phyloP scores from a whole-genome alignment of 2,113 vertebrate species.

The Oreamnos americanus region DNA sequence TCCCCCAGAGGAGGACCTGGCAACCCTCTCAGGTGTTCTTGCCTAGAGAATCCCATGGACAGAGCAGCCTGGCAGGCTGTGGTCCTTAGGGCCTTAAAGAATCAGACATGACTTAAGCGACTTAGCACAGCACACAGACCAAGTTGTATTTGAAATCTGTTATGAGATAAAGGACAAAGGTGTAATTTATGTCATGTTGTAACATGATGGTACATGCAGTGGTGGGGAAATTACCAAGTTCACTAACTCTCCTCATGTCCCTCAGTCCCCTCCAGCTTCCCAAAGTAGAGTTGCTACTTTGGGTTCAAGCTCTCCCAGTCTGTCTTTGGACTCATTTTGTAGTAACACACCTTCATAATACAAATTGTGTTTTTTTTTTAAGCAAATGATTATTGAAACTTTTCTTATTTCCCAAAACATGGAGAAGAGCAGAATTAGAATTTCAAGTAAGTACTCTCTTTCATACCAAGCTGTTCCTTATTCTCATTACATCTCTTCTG shows the following conservation, averaged over 20 bases:
- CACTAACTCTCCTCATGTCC: too few relatives aligned
- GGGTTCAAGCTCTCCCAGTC: neutral
- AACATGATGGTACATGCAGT: neutral
- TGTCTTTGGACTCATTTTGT: neutral
- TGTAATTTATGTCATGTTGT: neutral
- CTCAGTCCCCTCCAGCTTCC: neutral
- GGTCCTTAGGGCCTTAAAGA: neutral
- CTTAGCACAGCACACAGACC: neutral
- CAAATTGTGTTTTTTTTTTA: neutral
- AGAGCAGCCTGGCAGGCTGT: neutral
- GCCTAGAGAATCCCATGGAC: neutral
- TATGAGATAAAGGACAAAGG: neutral
- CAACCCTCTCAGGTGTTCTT: neutral
- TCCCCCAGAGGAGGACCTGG: neutral
- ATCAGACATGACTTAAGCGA: neutral
- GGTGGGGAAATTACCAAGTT: neutral
- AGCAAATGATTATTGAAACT: neutral
- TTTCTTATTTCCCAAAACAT: neutral
- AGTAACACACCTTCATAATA: neutral
- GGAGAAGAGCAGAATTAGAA: neutral
- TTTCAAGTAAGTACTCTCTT: neutral
- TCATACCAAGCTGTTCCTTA: accelerated
- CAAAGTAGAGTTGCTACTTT: neutral
- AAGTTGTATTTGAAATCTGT: neutral
- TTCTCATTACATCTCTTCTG: neutral